phyloP scores from a whole-genome alignment of 2,113 vertebrate genomes.

The Elephantulus edwardii region DNA sequence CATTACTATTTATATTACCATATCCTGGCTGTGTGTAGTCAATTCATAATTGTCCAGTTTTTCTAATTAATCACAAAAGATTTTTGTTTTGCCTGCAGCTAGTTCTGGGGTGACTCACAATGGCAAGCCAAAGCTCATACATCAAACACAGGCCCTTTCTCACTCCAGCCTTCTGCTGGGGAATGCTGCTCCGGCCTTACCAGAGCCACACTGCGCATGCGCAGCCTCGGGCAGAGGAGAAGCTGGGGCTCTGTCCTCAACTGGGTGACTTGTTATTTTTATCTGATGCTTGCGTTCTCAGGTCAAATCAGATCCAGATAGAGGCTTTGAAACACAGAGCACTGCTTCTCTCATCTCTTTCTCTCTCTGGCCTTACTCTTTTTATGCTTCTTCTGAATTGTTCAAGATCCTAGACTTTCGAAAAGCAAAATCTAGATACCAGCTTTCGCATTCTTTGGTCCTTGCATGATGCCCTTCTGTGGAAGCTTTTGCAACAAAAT shows the following conservation, averaged over 20 bases:
- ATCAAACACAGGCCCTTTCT: slow-evolving; percentile 89
- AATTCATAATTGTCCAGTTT: slow-evolving; percentile 93
- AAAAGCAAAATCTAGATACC: neutral
- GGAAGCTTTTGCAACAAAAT: neutral
- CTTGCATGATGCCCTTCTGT: slow-evolving; percentile 57
- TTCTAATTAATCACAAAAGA: slow-evolving; percentile 97
- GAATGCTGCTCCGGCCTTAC: slow-evolving; percentile 77
- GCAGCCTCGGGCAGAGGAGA: slow-evolving; percentile 85
- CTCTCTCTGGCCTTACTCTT: neutral
- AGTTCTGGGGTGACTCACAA: slow-evolving; percentile 90
- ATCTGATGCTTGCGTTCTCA: slow-evolving; percentile 88
- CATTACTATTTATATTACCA: slow-evolving; percentile 91
- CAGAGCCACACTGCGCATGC: slow-evolving; percentile 81
- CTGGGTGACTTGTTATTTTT: slow-evolving; percentile 93
- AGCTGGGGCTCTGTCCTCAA: slow-evolving; percentile 86
- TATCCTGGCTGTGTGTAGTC: slow-evolving; percentile 87
- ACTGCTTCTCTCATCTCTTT: neutral
- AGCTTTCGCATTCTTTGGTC: slow-evolving; percentile 33
- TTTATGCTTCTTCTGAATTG: slow-evolving; percentile 38
- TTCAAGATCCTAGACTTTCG: slow-evolving; percentile 13
- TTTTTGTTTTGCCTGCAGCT: slow-evolving; percentile 93
- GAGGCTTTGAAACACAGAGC: slow-evolving; percentile 76
- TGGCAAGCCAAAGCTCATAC: slow-evolving; percentile 90
- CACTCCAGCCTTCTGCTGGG: slow-evolving; percentile 84
- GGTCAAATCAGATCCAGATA: slow-evolving; percentile 83